Evolutionary conservation across 2,113 vertebrate genomes (phyloP), one percentile per base, ranked within the genome.

Genomic region (Corydoras sp.): DNA sequence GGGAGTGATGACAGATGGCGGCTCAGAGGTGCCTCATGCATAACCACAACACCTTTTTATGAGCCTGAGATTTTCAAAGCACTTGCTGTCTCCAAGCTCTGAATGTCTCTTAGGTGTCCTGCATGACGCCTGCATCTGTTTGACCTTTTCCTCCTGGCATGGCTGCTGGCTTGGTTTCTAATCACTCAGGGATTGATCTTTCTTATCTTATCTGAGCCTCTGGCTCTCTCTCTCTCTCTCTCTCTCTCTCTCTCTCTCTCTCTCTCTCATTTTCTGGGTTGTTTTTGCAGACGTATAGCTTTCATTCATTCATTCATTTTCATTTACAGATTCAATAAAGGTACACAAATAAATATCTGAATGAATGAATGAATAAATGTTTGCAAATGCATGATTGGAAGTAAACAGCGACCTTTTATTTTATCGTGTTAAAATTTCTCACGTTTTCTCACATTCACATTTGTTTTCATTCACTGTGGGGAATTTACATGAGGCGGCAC

Each of bases 1-100:
- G 58, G 43, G 12, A 60, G 10, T 24, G 30, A 51, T 43, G 53
- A 70, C 68, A 76, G 78, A 77, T 76, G 72, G 69, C 58, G 59
- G 66, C 62, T 64, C 65, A 80, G 68, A 77, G 65, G 71, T 74
- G 12, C 54, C 65, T 78, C 30, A 50, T 76, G 71, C 73, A 79
- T 75, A 77, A 30, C 3, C 69, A 69, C 31, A 58, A 9, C 69
- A 62, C 65, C 56, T 31, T 56, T 72, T 62, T 13, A 48, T 48
- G n/a, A 48, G n/a, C 15, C 62, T 9, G 48, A 3, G 35, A 10
- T 69, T 69, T 69, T 71, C 58, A 74, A 74, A 68, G 65, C 29
- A 29, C 5, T 35, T 3, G 0, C 63, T 76, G 72, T 74, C 61
- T 65, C 29, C 50, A 51, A 59, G 58, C 58, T 70, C 54, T 54